These are phyloP conservation scores for Coelopa frigida DNA, from an alignment of 1,140 invertebrate species.

Conservation along the genomic window DNA sequence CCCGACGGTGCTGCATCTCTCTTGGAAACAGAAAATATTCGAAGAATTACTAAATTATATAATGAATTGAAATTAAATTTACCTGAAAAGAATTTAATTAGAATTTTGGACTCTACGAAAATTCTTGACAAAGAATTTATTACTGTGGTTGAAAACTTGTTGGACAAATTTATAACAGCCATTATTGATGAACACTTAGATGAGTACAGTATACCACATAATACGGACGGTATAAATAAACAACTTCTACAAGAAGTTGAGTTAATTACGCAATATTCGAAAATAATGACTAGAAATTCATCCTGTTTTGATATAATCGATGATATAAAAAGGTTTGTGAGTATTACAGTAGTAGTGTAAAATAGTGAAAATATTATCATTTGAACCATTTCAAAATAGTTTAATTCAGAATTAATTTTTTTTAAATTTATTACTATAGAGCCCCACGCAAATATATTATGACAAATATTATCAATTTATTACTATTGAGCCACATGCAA, in stretches of 20 bases:
- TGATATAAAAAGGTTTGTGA: constrained; percentile 56
- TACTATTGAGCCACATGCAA: no score
- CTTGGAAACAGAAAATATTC: constrained; percentile 51
- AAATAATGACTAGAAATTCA: constrained; percentile 40
- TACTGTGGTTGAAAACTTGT: constrained; percentile 48
- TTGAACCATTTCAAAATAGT: no score
- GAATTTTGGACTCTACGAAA: constrained; percentile 54
- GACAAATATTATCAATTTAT: no score
- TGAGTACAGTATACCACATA: constrained; percentile 39
- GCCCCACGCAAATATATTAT: no score
- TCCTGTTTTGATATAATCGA: constrained; percentile 47
- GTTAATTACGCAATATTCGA: constrained; percentile 59
- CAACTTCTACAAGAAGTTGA: constrained; percentile 46
- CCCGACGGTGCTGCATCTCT: constrained; percentile 43
- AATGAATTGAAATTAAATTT: constrained; percentile 61
- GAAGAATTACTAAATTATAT: constrained; percentile 61
- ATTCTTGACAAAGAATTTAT: constrained; percentile 56
- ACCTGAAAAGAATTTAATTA: constrained; percentile 55
- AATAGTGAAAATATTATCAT: no score
- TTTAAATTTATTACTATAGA: no score
- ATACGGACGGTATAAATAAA: constrained; percentile 42
- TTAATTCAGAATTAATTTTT: no score
- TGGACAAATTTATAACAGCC: constrained; percentile 47
- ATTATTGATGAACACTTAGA: constrained; percentile 53
- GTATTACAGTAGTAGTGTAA: no score